Base-by-base conservation (phyloP, 2,888 invertebrate species). In the Tetragonisca angustula region DNA sequence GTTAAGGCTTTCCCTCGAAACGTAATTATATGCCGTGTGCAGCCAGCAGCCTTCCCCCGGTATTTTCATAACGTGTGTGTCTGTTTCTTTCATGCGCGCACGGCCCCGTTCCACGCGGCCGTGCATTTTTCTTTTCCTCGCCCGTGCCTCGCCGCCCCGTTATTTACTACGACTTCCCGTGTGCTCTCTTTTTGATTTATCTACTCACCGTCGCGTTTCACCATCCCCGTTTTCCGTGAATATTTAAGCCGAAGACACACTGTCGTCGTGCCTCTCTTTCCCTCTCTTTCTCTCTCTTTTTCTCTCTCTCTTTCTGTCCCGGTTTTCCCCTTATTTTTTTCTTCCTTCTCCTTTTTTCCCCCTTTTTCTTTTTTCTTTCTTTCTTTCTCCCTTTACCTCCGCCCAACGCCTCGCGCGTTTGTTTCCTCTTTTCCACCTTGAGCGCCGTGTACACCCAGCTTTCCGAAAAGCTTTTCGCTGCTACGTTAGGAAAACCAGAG, bases 231-330 rank as follows among this genome's bases (percentile, higher is more conserved):
- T 78, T 83, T 54, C 62, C 73, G 70, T 76, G 84, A 79, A 86
- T 82, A 79, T 85, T 87, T 80, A 80, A 83, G 70, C 76, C 79
- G 81, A 87, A 85, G 83, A 85, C 79, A 43, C 74, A 54, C 54
- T 43, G 65, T 36, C 21, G 15, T 9, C 65, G n/a, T 59, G 43
- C 19, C 65, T 65, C 36, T 21, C 21, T 21, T 4, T 54, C 36
- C 2, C 15, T 15, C 2, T 24, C 2, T 19, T 4, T 54, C 36
- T 74, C 9, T 54, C 36, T 6, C 15, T 15, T 1, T 24, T 2
- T 17, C 9, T 54, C 36, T 6, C 15, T 15, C 2, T 24, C 2
- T 19, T 4, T 54, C 36, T 74, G 24, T 19, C 49, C 24, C 59
- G 24, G 49, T 72, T 36, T 50, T 36, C 19, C 43, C 19, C 56